A percentile compares a stretch with the other conserved stretches of the same genome.
These are phyloP conservation scores for Lichenostomus cassidix DNA, from an alignment of 2,113 vertebrate genomes.

Conservation along the genomic window DNA sequence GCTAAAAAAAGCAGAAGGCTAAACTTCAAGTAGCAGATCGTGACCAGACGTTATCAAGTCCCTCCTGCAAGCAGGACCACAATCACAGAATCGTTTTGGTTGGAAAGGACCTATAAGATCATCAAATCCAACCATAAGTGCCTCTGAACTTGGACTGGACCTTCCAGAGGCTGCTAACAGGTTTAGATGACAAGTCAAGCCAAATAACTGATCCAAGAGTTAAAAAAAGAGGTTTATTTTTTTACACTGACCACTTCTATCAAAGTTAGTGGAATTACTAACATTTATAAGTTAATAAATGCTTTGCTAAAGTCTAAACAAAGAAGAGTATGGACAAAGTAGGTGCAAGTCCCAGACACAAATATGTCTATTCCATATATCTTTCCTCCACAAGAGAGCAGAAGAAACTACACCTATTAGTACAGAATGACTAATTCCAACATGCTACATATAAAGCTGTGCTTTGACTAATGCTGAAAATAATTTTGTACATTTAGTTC, in stretches of 20 bases:
- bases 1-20: not conserved
- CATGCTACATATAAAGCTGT: not conserved
- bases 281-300: not conserved
- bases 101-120: not conserved
- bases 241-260: not conserved
- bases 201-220: not conserved
- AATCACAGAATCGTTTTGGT: not conserved
- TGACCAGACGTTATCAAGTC: not conserved
- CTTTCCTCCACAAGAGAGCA: not conserved
- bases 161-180: not conserved
- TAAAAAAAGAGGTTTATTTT: not conserved
- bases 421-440: not conserved
- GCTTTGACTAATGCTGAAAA: not conserved
- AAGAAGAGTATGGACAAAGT: fast-evolving
- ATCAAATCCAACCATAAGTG: not conserved
- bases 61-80: not conserved
- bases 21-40: not conserved
- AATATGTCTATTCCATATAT: not conserved
- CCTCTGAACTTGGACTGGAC: not conserved
- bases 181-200: not conserved
- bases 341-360: not conserved
- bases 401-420: not conserved
- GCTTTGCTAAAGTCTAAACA: not conserved
- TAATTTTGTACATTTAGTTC: not conserved
- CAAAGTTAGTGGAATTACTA: not conserved